Percentiles rank a stretch among this genome's conserved stretches.
Evolutionary conservation across 2,113 vertebrate genomes (phyloP).

Genomic region (Pipra filicauda): DNA sequence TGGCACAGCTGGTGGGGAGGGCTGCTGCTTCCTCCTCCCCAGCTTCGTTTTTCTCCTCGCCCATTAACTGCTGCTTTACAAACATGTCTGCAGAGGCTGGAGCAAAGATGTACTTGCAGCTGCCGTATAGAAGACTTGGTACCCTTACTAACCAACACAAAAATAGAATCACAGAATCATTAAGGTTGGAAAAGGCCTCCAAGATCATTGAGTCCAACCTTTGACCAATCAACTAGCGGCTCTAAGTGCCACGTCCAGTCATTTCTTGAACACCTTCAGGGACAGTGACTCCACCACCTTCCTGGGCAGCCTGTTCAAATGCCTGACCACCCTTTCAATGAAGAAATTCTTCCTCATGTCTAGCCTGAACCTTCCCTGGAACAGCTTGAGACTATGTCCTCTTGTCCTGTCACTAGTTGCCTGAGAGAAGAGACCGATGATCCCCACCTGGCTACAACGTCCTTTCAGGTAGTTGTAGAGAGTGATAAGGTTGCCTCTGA

Average conservation of each 20-base stretch:
- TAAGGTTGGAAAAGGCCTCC: background rate
- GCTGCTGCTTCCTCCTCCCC: background rate
- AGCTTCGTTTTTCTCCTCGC: background rate
- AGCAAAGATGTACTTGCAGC: background rate
- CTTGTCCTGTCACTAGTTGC: background rate
- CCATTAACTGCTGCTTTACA: background rate
- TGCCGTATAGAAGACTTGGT: background rate
- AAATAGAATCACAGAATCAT: background rate
- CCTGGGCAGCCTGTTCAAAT: background rate
- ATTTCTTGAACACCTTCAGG: background rate
- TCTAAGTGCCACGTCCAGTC: background rate
- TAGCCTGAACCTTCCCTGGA: background rate
- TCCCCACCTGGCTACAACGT: background rate
- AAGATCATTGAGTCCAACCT: background rate
- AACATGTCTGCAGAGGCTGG: background rate
- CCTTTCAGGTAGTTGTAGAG: background rate
- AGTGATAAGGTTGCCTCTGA: background rate
- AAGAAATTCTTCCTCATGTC: background rate
- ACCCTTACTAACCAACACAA: background rate
- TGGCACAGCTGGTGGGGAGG: background rate
- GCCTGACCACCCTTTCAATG: background rate
- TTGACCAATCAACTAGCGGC: background rate
- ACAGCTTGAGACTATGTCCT: background rate
- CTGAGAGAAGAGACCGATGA: background rate
- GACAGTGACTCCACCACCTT: background rate